phyloP scores from a whole-genome alignment of 2,797 vertebrate species.

The Acrossocheilus fasciatus region DNA sequence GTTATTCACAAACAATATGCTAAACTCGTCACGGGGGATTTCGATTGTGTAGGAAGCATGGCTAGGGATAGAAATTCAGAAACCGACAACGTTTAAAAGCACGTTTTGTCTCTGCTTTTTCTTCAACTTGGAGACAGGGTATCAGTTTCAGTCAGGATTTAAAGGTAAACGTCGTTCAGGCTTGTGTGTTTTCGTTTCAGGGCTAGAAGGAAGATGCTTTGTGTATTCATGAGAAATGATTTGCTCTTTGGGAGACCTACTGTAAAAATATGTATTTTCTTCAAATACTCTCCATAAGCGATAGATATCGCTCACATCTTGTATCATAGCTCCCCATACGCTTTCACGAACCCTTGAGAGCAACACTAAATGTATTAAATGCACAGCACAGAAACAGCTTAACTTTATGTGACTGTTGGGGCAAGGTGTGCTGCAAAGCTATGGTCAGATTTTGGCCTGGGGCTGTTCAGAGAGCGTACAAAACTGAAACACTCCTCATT shows the following conservation, averaged over 20 bases:
- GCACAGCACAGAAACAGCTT: constrained; percentile 52
- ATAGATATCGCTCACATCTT: constrained; percentile 13
- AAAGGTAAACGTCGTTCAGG: constrained; percentile 45
- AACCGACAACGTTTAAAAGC: constrained; percentile 78
- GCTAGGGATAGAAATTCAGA: constrained; percentile 74
- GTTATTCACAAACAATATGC: constrained; percentile 82
- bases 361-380: constrained; percentile 49
- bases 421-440: constrained; percentile 66
- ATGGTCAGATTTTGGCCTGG: constrained; percentile 72
- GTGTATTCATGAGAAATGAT: constrained; percentile 36
- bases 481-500: constrained; percentile 55
- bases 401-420: constrained; percentile 60
- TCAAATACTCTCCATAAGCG: constrained; percentile 23
- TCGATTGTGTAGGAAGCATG: constrained; percentile 70
- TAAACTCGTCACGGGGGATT: constrained; percentile 80
- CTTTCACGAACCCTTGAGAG: constrained; percentile 20
- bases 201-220: constrained; percentile 37
- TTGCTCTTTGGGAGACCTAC: constrained; percentile 40
- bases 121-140: constrained; percentile 60
- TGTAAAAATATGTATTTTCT: constrained; percentile 7
- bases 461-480: constrained; percentile 56
- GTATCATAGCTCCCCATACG: not conserved
- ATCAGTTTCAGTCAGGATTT: constrained; percentile 41
- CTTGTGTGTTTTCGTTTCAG: constrained; percentile 24
- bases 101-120: constrained; percentile 68